phyloP scores from a whole-genome alignment of 2,113 vertebrate species.

The Fregata magnificens region DNA sequence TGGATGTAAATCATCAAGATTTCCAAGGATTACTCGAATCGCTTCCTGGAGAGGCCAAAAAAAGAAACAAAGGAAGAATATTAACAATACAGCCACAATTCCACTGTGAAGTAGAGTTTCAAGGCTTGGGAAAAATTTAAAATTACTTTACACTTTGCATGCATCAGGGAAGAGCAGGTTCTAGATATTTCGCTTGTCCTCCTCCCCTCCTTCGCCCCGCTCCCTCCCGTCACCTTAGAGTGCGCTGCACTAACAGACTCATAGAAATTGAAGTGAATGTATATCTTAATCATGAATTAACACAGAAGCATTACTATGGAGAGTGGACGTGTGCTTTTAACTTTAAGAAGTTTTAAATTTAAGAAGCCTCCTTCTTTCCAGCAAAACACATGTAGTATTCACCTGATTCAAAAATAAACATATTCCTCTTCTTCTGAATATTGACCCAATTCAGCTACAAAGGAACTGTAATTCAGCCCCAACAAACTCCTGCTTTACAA shows the following conservation, averaged over 20 bases:
- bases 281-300: background rate
- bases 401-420: background rate
- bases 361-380: background rate
- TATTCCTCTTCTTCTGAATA: background rate
- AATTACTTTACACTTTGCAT: background rate
- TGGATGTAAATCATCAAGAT: constrained; percentile 70
- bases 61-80: background rate
- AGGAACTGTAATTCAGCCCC: background rate
- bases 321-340: background rate
- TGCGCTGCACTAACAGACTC: background rate
- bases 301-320: background rate
- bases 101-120: background rate
- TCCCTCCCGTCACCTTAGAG: background rate
- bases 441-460: background rate
- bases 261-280: background rate
- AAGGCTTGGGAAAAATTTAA: background rate
- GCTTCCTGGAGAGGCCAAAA: constrained; percentile 67
- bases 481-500: background rate
- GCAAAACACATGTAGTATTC: background rate
- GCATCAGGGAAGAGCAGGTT: background rate
- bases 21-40: constrained; percentile 75
- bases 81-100: background rate
- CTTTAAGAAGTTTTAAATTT: background rate
- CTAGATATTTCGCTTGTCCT: background rate
- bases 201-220: accelerated